Evolutionary conservation across 2,113 vertebrate species (phyloP), one percentile per base, ranked within the genome.

Genomic region (Tragelaphus scriptus): DNA sequence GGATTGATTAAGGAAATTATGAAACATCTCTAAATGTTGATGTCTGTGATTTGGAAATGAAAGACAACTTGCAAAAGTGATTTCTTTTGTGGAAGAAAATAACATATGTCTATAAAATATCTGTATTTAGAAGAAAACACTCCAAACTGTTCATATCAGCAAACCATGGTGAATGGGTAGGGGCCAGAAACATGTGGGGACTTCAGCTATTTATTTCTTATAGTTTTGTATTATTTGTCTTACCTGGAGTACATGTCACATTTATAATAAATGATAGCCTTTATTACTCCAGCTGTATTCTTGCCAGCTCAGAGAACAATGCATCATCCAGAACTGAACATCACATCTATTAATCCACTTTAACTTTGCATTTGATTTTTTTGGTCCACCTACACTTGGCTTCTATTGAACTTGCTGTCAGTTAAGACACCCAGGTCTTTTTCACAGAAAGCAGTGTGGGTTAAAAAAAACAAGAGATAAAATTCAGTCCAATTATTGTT

Each of bases 381-480:
- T 92, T 79, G 58, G 53, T 93, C 95, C 58, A 6, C 98, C 97
- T 84, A 96, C 97, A 16, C 79, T 23, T 81, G 55, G 23, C 58
- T 91, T 55, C 77, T 56, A 81, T 63, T 97, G 88, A 92, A 82
- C 59, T 91, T 77, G 36, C 68, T 1, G 0, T 91, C 90, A 55
- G 47, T 81, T 82, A 95, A 88, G 53, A 97, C 53, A 89, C 17
- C 9, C 61, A 7, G 47, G 80, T 80, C 26, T 91, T 96, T 97
- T 55, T 36, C 55, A 85, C 85, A 84, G 85, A 86, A 91, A 97
- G 75, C 51, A 79, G 58, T 0, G 23, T 86, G 55, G 81, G 88
- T 55, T 96, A 97, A 91, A 96, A 94, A 36, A n/a, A 85, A 95
- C 53, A 94, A 93, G 81, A 97, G 94, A 44, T 89, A 95, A 97